A percentile compares a stretch with the other conserved stretches of the same genome.
These are phyloP conservation scores for Antechinus flavipes DNA, from an alignment of 2,113 vertebrate genomes.

Conservation along the genomic window DNA sequence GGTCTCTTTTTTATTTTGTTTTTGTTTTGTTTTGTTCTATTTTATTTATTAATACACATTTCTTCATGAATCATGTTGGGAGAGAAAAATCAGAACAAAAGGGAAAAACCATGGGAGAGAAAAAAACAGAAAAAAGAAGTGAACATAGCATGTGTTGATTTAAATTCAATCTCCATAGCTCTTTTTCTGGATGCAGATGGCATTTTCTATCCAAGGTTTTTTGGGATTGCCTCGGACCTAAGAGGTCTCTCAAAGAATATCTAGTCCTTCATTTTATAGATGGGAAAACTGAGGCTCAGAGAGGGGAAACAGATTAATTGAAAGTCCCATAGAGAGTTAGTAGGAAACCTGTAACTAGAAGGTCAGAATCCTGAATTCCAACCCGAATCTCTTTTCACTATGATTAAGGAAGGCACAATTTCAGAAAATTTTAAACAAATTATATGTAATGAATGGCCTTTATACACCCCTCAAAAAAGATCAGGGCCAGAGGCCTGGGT, in stretches of 20 bases:
- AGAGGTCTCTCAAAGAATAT: not conserved
- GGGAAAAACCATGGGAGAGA: too few relatives aligned
- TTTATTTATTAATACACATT: too few relatives aligned
- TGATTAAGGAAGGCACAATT: not conserved
- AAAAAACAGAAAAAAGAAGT: too few relatives aligned
- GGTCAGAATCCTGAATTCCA: not conserved
- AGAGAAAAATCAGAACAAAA: too few relatives aligned
- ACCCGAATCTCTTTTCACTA: not conserved
- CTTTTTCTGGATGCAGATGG: too few relatives aligned
- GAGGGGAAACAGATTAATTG: not conserved
- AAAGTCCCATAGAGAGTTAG: not conserved
- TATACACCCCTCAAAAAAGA: not conserved
- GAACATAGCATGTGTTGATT: too few relatives aligned
- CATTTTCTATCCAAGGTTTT: too few relatives aligned
- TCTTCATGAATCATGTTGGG: too few relatives aligned
- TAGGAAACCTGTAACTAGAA: not conserved
- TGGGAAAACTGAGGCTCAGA: not conserved
- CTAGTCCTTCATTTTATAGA: not conserved
- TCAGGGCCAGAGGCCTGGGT: not conserved
- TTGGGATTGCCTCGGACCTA: too few relatives aligned
- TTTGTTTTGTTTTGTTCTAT: too few relatives aligned
- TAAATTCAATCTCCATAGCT: too few relatives aligned
- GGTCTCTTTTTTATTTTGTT: too few relatives aligned
- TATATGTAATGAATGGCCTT: not conserved
- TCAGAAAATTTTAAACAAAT: not conserved